Base-by-base conservation (phyloP, 2,888 invertebrate genomes). In the Leptothorax acervorum region DNA sequence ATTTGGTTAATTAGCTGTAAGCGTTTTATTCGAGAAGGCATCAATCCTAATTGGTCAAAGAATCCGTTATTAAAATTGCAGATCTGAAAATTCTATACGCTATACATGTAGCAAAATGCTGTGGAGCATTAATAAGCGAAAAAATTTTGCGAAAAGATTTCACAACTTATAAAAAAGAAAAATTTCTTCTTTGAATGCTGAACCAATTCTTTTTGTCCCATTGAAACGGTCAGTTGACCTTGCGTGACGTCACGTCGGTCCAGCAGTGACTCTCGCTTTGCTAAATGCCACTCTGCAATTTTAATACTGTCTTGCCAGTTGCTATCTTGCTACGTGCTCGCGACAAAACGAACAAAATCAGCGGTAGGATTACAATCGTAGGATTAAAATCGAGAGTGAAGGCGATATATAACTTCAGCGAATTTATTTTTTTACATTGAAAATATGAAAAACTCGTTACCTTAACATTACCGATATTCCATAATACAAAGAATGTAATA, bases 201-300 rank as follows among this genome's bases (percentile, higher is more conserved):
- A 88, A 89, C 89, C 87, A 88, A 88, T 55, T 71, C 88, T 63
- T 81, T 84, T 76, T 63, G 86, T 88, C 82, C 84, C 89, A 84
- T 86, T 89, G 89, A 84, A 88, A 89, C 87, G 87, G 81, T 84
- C 84, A 23, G 84, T 57, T 89, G 84, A 86, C 88, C 89, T 89
- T 89, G 89, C 35, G 28, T 87, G 89, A 89, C 88, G 88, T 89
- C 88, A 87, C 89, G 65, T 68, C 85, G 76, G 73, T 73, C 82
- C 82, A 85, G 76, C 87, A 88, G 86, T 89, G 89, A 89, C 87
- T 88, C 88, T 89, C 89, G 89, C 85, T 89, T 87, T 68, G 60
- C 65, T 75, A 39, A 74, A 87, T 57, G 62, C 75, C 57, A 60
- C 28, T 70, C 73, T 53, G 71, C 55, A 78, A 84, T 87, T 84